Conservation (phyloP, 2,113 vertebrate species). For the Riparia riparia region DNA sequence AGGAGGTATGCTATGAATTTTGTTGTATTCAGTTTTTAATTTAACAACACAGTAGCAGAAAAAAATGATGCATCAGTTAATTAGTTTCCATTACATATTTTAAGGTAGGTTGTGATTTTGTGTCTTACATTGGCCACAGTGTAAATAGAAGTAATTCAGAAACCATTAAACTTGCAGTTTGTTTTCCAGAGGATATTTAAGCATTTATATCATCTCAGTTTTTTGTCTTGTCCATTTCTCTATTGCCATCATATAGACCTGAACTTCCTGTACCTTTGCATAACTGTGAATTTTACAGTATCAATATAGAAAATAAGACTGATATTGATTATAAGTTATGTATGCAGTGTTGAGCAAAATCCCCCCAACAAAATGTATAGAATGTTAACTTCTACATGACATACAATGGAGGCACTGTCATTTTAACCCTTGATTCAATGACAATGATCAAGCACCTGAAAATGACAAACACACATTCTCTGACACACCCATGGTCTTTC, state of each 20-base stretch:
- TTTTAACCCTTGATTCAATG: background rate
- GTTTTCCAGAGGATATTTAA: background rate
- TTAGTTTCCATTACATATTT: background rate
- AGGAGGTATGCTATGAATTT: background rate
- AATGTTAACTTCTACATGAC: background rate
- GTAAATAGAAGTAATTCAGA: background rate
- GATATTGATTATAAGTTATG: background rate
- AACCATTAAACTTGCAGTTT: conserved; percentile 33
- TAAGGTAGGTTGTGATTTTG: background rate
- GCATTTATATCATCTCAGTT: background rate
- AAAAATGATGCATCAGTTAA: background rate
- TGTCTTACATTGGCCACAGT: background rate
- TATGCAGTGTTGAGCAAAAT: background rate
- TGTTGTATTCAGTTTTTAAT: background rate
- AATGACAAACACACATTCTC: background rate
- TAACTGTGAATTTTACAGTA: background rate
- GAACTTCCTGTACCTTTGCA: background rate
- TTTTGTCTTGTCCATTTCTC: background rate
- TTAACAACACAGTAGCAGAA: background rate
- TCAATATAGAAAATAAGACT: background rate
- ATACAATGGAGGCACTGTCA: background rate
- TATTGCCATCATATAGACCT: background rate
- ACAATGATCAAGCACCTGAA: background rate
- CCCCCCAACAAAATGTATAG: background rate
- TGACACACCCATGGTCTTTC: background rate